These are phyloP conservation scores for Agrilus planipennis DNA, from an alignment of 1,140 invertebrate species.

Conservation along the genomic window DNA sequence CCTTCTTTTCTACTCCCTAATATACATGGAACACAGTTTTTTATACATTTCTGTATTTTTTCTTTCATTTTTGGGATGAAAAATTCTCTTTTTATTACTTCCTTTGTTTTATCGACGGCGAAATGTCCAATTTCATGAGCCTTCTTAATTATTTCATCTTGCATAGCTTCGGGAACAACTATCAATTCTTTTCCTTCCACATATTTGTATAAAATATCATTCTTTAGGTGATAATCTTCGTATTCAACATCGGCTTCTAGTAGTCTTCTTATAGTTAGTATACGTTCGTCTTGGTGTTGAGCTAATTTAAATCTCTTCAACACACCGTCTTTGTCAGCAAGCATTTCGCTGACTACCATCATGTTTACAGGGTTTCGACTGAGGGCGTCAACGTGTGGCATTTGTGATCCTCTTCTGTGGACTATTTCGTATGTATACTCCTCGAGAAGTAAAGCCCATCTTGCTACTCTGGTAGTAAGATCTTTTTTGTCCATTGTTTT, in stretches of 20 bases:
- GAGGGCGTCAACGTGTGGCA: conserved; percentile 14
- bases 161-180: conserved; percentile 10
- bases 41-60: conserved; percentile 27
- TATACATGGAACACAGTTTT: conserved; percentile 30
- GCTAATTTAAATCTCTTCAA: too few species aligned
- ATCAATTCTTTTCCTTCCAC: conserved; percentile 7
- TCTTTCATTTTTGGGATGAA: conserved; percentile 27
- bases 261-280: too few species aligned
- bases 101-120: conserved; percentile 27
- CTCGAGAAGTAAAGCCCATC: conserved; percentile 30
- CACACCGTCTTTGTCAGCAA: too few species aligned
- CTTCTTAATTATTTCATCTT: conserved; percentile 7
- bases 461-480: conserved; percentile 23
- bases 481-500: conserved; percentile 27
- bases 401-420: conserved; percentile 16
- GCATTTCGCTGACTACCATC: too few species aligned
- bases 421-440: conserved; percentile 25
- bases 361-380: too few species aligned
- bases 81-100: conserved; percentile 29
- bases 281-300: too few species aligned
- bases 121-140: conserved; percentile 13
- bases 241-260: too few species aligned
- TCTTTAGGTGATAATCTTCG: conserved; percentile 17
- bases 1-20: conserved; percentile 30
- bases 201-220: conserved; percentile 22